phyloP scores from a whole-genome alignment of 2,113 vertebrate genomes.

The Rhagologus leucostigma region DNA sequence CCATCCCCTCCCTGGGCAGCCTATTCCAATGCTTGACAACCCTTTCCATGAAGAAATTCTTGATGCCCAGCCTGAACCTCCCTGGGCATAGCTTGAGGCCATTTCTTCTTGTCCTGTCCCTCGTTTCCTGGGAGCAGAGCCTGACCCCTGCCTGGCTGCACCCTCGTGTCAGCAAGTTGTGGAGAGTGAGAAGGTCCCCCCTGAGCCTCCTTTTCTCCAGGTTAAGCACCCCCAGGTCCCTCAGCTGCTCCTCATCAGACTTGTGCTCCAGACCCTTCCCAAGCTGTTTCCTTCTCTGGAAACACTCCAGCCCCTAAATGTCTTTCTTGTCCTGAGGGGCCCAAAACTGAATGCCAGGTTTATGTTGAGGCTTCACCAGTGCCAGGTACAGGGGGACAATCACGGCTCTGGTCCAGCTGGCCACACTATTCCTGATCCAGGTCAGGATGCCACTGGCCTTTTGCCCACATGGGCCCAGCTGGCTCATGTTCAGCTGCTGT shows the following conservation, averaged over 20 bases:
- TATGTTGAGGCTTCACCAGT: not conserved
- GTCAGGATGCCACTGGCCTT: not conserved
- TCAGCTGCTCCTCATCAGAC: not conserved
- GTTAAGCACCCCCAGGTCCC: not conserved
- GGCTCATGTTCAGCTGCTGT: not conserved
- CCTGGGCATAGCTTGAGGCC: not conserved
- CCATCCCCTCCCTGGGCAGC: too few species aligned
- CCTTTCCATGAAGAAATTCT: not conserved
- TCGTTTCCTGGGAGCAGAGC: not conserved
- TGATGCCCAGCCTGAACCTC: not conserved
- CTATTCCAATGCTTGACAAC: not conserved
- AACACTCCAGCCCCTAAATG: too few species aligned
- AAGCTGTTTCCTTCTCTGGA: not conserved
- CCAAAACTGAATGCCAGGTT: not conserved
- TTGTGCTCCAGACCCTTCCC: not conserved
- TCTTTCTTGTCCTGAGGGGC: not conserved
- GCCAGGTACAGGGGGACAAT: not conserved
- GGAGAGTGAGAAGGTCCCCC: too few species aligned
- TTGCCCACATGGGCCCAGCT: not conserved
- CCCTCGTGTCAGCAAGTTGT: not conserved
- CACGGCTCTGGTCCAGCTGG: not conserved
- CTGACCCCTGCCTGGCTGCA: too few species aligned
- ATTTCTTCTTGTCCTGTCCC: not conserved
- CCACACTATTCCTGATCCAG: not conserved
- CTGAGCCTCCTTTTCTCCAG: not conserved